Percentiles rank a stretch among this genome's conserved stretches.
Conservation (phyloP, 1,140 invertebrate species). For the Yoshiicerus persimilis region DNA sequence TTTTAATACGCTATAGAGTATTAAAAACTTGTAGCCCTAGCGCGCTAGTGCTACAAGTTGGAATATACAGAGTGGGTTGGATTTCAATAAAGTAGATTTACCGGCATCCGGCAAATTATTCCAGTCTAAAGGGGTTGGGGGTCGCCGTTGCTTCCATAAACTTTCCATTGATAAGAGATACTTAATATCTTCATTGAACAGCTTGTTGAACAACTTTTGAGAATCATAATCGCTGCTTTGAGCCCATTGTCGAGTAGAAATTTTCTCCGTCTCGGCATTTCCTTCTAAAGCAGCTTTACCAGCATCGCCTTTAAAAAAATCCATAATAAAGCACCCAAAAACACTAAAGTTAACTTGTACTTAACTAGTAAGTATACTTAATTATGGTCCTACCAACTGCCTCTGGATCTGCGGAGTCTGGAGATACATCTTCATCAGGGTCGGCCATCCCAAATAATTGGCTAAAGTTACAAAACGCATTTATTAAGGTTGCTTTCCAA, state of each 20-base stretch:
- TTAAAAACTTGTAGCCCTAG: too few relatives aligned
- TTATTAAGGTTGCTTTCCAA: background rate
- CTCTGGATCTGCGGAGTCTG: conserved; percentile 93
- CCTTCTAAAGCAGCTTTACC: conserved; percentile 59
- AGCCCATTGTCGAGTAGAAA: conserved; percentile 90
- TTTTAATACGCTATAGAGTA: too few relatives aligned
- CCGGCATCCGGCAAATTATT: conserved; percentile 66
- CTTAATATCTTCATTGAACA: conserved; percentile 94
- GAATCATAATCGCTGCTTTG: conserved; percentile 79
- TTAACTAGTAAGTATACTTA: background rate
- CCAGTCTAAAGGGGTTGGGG: conserved; percentile 80
- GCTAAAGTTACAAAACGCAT: conserved; percentile 58
- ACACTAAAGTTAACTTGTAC: too few relatives aligned
- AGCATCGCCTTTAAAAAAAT: conserved; percentile 49
- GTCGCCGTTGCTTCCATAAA: conserved; percentile 83
- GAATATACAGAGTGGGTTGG: too few relatives aligned
- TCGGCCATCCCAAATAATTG: conserved; percentile 97
- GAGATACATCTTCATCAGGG: conserved; percentile 96
- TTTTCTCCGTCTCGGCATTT: conserved; percentile 64
- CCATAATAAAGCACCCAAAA: too few relatives aligned
- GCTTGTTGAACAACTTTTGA: conserved; percentile 78
- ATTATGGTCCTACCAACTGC: conserved; percentile 59
- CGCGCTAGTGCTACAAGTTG: too few relatives aligned
- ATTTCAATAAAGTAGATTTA: too few relatives aligned
- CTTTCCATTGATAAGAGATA: conserved; percentile 94